Conservation (phyloP, 2,888 invertebrate genomes). For the Heliconius charithonia region DNA sequence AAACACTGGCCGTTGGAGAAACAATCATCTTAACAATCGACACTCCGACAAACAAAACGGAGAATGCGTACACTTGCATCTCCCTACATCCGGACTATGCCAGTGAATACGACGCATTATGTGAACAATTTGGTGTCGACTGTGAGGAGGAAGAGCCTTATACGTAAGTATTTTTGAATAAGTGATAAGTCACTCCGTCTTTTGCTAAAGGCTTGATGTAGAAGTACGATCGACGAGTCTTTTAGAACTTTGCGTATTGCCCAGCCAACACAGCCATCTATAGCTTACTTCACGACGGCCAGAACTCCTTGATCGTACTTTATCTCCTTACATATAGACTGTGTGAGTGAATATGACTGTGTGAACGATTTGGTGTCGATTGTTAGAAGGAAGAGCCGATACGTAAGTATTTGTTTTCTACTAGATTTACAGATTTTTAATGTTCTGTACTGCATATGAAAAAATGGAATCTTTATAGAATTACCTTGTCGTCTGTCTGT, state of each 20-base stretch:
- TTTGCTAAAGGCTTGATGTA: too few species aligned
- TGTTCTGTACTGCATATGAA: too few species aligned
- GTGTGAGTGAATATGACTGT: not conserved
- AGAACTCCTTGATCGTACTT: too few species aligned
- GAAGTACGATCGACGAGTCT: too few species aligned
- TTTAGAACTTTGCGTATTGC: too few species aligned
- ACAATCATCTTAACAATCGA: constrained; percentile 57
- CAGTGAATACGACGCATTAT: constrained; percentile 55
- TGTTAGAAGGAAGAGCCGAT: not conserved
- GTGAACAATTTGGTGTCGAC: constrained; percentile 55
- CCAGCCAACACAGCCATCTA: too few species aligned
- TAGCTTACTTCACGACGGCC: too few species aligned
- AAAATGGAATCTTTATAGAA: too few species aligned
- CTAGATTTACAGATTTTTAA: too few species aligned
- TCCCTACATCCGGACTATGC: constrained; percentile 56
- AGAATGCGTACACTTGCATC: constrained; percentile 65
- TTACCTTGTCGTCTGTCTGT: too few species aligned
- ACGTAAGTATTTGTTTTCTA: not conserved
- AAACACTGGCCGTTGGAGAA: constrained; percentile 57
- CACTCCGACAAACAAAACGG: constrained; percentile 50
- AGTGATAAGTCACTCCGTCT: too few species aligned
- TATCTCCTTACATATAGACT: not conserved
- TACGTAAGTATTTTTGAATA: constrained; percentile 55
- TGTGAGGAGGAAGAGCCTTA: constrained; percentile 53
- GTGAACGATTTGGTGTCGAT: not conserved